Evolutionary conservation across 2,113 vertebrate genomes (phyloP).

Genomic region (Felis chaus): DNA sequence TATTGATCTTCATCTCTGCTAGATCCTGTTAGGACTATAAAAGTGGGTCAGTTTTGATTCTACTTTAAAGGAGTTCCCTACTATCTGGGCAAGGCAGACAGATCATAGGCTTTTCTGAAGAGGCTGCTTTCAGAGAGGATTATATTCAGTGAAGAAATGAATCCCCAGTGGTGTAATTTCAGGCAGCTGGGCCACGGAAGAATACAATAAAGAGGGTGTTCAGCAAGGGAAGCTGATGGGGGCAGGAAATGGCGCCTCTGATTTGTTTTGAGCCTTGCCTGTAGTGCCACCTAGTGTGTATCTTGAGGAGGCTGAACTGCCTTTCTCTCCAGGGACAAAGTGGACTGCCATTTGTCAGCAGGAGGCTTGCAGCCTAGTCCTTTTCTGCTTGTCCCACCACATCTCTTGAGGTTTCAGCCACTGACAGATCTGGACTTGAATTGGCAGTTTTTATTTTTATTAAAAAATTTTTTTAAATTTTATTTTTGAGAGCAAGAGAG

Average conservation of each 20-base stretch:
- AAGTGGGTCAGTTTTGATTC: not conserved
- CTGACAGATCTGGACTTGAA: not conserved
- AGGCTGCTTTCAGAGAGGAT: slow-evolving; percentile 41
- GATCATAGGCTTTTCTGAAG: slow-evolving; percentile 23
- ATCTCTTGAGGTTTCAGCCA: not conserved
- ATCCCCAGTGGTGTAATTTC: slow-evolving; percentile 9
- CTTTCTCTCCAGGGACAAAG: not conserved
- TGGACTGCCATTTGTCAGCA: not conserved
- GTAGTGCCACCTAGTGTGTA: slow-evolving; percentile 64
- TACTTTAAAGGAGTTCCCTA: not conserved
- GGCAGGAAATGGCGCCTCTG: slow-evolving; percentile 2
- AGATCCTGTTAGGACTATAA: not conserved
- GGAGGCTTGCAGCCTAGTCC: not conserved
- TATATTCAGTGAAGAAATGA: slow-evolving; percentile 20
- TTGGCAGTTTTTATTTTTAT: not conserved
- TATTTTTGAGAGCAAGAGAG: too few species aligned
- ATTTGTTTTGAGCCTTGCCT: not conserved
- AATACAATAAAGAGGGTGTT: not conserved
- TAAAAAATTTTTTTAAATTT: too few species aligned
- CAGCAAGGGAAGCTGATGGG: not conserved
- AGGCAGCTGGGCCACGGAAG: not conserved
- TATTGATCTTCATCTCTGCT: not conserved
- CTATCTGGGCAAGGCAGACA: not conserved
- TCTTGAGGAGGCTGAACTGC: not conserved
- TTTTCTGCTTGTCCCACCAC: not conserved